Evolutionary conservation across 2,888 invertebrate species (phyloP), one percentile per base, ranked within the genome.

Genomic region (Thymelicus lineola): DNA sequence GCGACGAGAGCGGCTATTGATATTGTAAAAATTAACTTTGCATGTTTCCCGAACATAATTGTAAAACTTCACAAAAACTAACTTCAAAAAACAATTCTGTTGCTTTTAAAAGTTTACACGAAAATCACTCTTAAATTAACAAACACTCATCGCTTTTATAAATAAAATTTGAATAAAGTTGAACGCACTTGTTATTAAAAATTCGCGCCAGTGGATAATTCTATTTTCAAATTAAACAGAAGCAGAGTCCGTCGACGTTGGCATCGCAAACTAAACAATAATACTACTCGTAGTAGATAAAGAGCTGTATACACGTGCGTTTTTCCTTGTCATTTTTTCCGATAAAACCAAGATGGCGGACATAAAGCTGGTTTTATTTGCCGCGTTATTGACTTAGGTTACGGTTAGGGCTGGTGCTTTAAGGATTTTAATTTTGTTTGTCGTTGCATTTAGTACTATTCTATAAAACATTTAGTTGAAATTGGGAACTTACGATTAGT

Each of bases 1-100:
- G 91, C 73, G 6, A 93, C 74, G 59, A 94, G 72, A 17, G 90
- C 83, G 42, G 80, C 80, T 9, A 94, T 62, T 0, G 94, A 91
- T 57, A 82, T 74, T 5, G 74, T 76, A 62, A 92, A 90, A 72
- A 88, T 80, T 64, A 86, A 68, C 71, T 87, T 89, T 0, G 86
- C 80, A 73, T 86, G 84, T 77, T 87, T 90, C 1, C 84, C 88
- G 71, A 91, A 79, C 93, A 93, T 93, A 75, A 75, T 83, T 38
- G 66, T 59, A 17, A 45, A 62, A 65, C 6, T 65, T 55, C 61
- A 62, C 67, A 14, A 57, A 55, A 55, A 4, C 48, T 61, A 14
- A 57, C 9, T 45, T 46, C 1, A 20, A 38, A 4, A 6, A 53
- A 14, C 6, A 48, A 6, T 63, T 48, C 15, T n/a, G 38, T 38